phyloP scores from a whole-genome alignment of 2,113 vertebrate genomes.

The Gobiocypris rarus region DNA sequence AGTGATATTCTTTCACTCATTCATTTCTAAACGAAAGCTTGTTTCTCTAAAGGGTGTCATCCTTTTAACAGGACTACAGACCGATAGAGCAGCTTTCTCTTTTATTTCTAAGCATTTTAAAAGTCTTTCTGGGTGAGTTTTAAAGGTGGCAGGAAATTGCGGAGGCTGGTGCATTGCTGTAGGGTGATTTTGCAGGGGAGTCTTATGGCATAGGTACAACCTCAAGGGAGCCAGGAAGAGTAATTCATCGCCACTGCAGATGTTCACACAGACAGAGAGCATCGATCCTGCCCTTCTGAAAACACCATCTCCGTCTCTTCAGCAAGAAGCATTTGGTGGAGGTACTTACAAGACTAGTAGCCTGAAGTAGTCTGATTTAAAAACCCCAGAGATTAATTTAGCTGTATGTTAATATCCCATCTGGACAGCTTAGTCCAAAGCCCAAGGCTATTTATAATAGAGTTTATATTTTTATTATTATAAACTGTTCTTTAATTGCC shows the following conservation, averaged over 20 bases:
- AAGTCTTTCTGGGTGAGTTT: conserved; percentile 5
- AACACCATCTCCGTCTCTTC: conserved; percentile 23
- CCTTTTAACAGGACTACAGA: conserved; percentile 19
- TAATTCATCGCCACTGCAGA: conserved; percentile 72
- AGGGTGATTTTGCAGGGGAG: conserved; percentile 59
- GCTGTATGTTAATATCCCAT: background rate
- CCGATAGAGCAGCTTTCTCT: background rate
- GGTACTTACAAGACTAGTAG: background rate
- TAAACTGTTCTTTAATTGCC: background rate
- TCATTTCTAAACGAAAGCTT: conserved; percentile 21
- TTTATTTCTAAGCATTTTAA: conserved; percentile 31
- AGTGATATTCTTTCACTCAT: conserved; percentile 34
- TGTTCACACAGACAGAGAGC: conserved; percentile 61
- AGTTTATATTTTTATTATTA: background rate
- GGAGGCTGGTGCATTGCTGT: conserved; percentile 41
- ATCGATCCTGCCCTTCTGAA: conserved; percentile 59
- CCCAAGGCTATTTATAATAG: background rate
- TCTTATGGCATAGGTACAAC: conserved; percentile 56
- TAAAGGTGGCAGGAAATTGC: conserved; percentile 22
- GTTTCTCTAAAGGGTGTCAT: conserved; percentile 12
- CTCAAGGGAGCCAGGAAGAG: conserved; percentile 57
- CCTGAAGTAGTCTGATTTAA: background rate
- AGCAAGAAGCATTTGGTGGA: conserved; percentile 3
- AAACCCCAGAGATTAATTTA: background rate
- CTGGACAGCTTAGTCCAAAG: background rate